Evolutionary conservation across 92 coral and sea anemone species (phyloP).

Genomic region (Parazoanthus darwini): DNA sequence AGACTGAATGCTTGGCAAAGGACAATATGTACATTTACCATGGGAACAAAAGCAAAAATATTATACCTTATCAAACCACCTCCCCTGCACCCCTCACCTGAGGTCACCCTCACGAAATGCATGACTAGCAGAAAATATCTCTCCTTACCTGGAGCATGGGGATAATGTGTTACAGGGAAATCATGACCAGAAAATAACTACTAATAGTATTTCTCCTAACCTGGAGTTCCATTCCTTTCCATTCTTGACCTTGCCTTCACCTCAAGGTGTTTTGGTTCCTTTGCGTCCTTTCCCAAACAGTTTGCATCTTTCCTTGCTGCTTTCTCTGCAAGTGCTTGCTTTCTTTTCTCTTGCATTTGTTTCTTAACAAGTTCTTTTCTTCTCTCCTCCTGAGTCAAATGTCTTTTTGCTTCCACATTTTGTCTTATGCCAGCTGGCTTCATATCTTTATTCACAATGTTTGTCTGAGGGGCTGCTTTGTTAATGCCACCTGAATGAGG

Average conservation of each 20-base stretch:
- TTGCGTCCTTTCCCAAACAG: neutral
- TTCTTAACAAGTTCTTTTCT: slow-evolving; percentile 64
- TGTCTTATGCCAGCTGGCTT: slow-evolving; percentile 33
- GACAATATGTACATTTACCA: neutral
- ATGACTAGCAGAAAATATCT: neutral
- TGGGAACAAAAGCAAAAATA: too few relatives aligned
- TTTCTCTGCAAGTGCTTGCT: slow-evolving; percentile 40
- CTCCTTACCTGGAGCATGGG: neutral
- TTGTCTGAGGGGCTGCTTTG: slow-evolving; percentile 21
- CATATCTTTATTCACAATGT: slow-evolving; percentile 35
- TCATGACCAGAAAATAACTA: neutral
- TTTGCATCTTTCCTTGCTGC: slow-evolving; percentile 30
- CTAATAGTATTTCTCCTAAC: neutral
- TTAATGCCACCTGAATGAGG: slow-evolving; percentile 23
- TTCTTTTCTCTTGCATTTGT: slow-evolving; percentile 71
- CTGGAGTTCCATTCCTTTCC: slow-evolving; percentile 25
- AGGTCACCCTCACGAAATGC: too few relatives aligned
- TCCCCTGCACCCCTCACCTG: too few relatives aligned
- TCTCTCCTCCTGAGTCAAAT: slow-evolving; percentile 43
- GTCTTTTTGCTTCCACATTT: neutral
- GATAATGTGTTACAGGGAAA: neutral
- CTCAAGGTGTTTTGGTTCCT: neutral
- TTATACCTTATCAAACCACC: too few relatives aligned
- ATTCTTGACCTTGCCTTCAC: neutral
- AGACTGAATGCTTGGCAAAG: neutral